Base-by-base conservation (phyloP, 2,888 invertebrate species). In the Orthonevra nobilis region DNA sequence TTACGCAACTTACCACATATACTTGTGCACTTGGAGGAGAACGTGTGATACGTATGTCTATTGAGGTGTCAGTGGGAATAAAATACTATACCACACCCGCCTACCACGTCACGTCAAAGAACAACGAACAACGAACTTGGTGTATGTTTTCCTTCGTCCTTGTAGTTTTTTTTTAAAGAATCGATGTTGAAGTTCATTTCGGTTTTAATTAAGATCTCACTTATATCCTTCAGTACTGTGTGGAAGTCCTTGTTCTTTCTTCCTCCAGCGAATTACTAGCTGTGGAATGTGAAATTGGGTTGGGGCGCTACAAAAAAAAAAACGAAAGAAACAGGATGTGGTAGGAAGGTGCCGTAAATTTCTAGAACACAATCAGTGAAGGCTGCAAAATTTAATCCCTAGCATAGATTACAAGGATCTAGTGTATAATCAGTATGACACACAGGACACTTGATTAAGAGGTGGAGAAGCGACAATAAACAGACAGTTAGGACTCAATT, bases 121-220 rank as follows among this genome's bases (percentile, higher is more conserved):
- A n/a, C n/a, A n/a, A n/a, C 23, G 23, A 23, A 23, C 23, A 23
- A 5, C 3, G 23, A 5, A 5, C 3, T 23, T 46, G 52, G 52
- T n/a, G 46, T 64, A 12, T 30, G 17, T 42, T 61, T 44, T 34
- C 46, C 46, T 32, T 56, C 23, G 12, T 48, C 3, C 20, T 14
- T 10, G 42, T 50, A 72, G 77, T 81, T 73, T 73, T 52, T 74
- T 81, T 69, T 63, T 74, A 74, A 70, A 48, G 58, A 74, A 81
- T 74, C 81, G 68, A 81, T 74, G 81, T 44, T 68, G 74, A 74
- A 74, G 44, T 74, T 81, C 44, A 61, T 46, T 74, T 81, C 81
- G 63, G 68, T 81, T 81, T 81, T 81, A 81, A 81, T 81, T 81
- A 81, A 81, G 81, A 74, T 74, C 74, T 81, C 74, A 72, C 72